A percentile compares a stretch with the other conserved stretches of the same genome.
phyloP scores from a whole-genome alignment of 1,140 invertebrate species.

The Calosoma granatense region DNA sequence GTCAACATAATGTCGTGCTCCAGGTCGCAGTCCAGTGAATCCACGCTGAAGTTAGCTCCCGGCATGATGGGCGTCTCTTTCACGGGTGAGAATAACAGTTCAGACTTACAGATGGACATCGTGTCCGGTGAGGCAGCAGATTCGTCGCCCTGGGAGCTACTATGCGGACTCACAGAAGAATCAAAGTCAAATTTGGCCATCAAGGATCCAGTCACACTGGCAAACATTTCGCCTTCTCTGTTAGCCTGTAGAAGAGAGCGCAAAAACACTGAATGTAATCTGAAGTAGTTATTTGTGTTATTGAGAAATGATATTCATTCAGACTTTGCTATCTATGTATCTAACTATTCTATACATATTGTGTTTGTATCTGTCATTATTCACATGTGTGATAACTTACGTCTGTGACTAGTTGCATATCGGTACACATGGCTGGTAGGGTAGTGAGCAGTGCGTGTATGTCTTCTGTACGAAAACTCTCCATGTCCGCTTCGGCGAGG shows the following conservation, averaged over 20 bases:
- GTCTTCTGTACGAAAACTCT: slow-evolving; percentile 83
- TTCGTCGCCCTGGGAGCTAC: slow-evolving; percentile 64
- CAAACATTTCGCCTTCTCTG: slow-evolving; percentile 69
- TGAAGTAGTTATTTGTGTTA: slow-evolving; percentile 29
- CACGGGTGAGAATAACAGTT: slow-evolving; percentile 81
- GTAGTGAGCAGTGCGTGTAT: slow-evolving; percentile 76
- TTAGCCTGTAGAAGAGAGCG: slow-evolving; percentile 33
- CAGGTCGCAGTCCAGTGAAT: slow-evolving; percentile 78
- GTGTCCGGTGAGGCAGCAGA: slow-evolving; percentile 60
- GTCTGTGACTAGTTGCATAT: slow-evolving; percentile 37
- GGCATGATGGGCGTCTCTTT: slow-evolving; percentile 65
- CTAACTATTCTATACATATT: not conserved
- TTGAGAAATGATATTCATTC: slow-evolving; percentile 5
- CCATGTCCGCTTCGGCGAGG: slow-evolving; percentile 89
- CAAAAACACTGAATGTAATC: slow-evolving; percentile 36
- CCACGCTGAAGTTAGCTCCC: slow-evolving; percentile 70
- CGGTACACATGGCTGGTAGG: slow-evolving; percentile 55
- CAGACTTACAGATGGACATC: slow-evolving; percentile 82
- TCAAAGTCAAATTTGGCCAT: slow-evolving; percentile 70
- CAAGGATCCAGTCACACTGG: slow-evolving; percentile 68
- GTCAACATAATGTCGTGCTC: slow-evolving; percentile 78
- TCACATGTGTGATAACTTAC: slow-evolving; percentile 23
- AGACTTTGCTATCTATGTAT: not conserved
- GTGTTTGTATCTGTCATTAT: not conserved
- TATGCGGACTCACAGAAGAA: slow-evolving; percentile 59